A percentile compares a stretch with the other conserved stretches of the same genome.
Evolutionary conservation across 2,888 invertebrate species (phyloP).

Genomic region (Stenichneumon culpator): DNA sequence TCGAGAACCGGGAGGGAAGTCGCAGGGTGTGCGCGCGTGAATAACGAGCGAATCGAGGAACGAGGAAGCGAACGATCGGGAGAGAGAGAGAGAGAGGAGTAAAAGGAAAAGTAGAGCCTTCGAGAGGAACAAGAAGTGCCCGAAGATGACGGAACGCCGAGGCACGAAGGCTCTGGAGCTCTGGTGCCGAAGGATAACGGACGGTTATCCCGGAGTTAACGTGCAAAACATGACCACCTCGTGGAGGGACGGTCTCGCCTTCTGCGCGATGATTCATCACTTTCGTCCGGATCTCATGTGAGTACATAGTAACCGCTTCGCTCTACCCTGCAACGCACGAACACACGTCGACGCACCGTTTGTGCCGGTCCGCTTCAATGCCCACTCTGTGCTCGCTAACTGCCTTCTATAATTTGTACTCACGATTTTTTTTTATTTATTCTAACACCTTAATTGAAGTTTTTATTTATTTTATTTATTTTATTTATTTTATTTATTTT

Average conservation of each 20-base stretch:
- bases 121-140: conserved; percentile 12
- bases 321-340: neutral
- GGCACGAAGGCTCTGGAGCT: conserved; percentile 96
- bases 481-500: too few relatives aligned
- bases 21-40: neutral
- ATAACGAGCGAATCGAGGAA: conserved; percentile 36
- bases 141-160: conserved; percentile 91
- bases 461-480: too few relatives aligned
- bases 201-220: conserved; percentile 95
- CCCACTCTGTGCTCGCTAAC: neutral
- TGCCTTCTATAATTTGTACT: neutral
- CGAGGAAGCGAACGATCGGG: neutral
- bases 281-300: conserved; percentile 98
- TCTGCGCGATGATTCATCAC: conserved; percentile 98
- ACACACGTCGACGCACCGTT: neutral
- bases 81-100: neutral
- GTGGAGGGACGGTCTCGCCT: conserved; percentile 97
- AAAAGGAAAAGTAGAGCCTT: conserved; percentile 10
- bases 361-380: neutral
- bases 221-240: conserved; percentile 98
- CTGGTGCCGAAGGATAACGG: conserved; percentile 96
- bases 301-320: conserved; percentile 84
- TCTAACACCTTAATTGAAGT: too few relatives aligned
- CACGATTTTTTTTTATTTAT: too few relatives aligned
- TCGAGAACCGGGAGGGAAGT: neutral